A percentile compares a stretch with the other conserved stretches of the same genome.
Conservation (phyloP, 2,797 vertebrate species). For the Sitta carolinensis region DNA sequence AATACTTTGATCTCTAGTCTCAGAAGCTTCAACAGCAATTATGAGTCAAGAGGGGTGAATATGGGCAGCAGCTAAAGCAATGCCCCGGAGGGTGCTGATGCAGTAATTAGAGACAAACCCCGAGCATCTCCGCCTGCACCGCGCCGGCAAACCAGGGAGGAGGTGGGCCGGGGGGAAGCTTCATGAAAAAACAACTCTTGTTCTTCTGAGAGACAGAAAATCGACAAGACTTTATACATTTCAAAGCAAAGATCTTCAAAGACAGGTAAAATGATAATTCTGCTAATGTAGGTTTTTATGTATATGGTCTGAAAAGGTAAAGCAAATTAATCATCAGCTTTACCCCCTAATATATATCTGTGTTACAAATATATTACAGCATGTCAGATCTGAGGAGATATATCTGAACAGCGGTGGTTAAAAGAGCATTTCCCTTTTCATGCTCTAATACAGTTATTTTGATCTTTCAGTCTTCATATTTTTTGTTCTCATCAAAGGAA, state of each 20-base stretch:
- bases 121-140: neutral
- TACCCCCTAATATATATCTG: conserved; percentile 64
- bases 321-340: conserved; percentile 64
- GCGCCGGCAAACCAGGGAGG: neutral
- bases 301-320: conserved; percentile 73
- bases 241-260: conserved; percentile 69
- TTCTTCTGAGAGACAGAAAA: conserved; percentile 42
- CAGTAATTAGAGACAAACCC: conserved; percentile 60
- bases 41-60: conserved; percentile 67
- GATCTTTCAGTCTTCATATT: conserved; percentile 65
- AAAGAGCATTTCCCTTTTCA: conserved; percentile 71
- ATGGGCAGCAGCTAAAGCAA: conserved; percentile 49
- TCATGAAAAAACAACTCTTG: neutral
- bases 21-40: conserved; percentile 67
- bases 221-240: conserved; percentile 47
- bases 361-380: conserved; percentile 68
- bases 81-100: conserved; percentile 39
- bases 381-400: conserved; percentile 71
- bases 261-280: conserved; percentile 71
- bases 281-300: conserved; percentile 71
- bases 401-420: conserved; percentile 52
- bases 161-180: neutral
- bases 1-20: conserved; percentile 66
- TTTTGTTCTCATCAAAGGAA: conserved; percentile 72
- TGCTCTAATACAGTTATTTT: conserved; percentile 64